phyloP scores from a whole-genome alignment of 1,140 invertebrate genomes.

The Gonatopus flavifemur region DNA sequence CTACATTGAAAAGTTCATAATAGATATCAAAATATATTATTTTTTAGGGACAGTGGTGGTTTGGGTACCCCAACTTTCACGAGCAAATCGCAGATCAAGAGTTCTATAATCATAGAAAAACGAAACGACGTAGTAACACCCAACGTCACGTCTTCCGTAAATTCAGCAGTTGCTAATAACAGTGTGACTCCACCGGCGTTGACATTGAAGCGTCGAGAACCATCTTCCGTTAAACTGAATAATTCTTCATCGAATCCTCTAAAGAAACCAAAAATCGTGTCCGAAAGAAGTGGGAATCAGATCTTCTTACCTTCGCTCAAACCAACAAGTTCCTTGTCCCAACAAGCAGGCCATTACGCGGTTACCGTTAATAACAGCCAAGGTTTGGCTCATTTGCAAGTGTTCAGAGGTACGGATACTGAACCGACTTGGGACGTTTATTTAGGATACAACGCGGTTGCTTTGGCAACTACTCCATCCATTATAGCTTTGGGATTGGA shows the following conservation, averaged over 20 bases:
- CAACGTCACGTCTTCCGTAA: slow-evolving; percentile 65
- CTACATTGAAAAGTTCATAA: neutral
- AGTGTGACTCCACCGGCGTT: slow-evolving; percentile 26
- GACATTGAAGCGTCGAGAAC: slow-evolving; percentile 50
- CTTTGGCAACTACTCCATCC: slow-evolving; percentile 48
- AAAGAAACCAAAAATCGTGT: slow-evolving; percentile 42
- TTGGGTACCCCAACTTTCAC: slow-evolving; percentile 65
- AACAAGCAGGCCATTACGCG: slow-evolving; percentile 50
- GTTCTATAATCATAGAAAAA: slow-evolving; percentile 80
- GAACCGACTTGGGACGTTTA: slow-evolving; percentile 56
- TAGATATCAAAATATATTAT: neutral
- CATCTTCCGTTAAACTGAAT: slow-evolving; percentile 30
- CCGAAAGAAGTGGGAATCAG: slow-evolving; percentile 34
- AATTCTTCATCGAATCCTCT: slow-evolving; percentile 20
- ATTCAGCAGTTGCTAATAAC: slow-evolving; percentile 32
- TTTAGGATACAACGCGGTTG: slow-evolving; percentile 50
- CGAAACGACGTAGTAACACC: slow-evolving; percentile 71
- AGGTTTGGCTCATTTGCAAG: slow-evolving; percentile 57
- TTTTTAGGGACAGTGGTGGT: slow-evolving; percentile 57
- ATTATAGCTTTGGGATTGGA: slow-evolving; percentile 66
- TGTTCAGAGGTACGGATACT: slow-evolving; percentile 57
- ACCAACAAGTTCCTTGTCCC: slow-evolving; percentile 42
- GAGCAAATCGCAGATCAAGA: slow-evolving; percentile 76
- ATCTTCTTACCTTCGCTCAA: slow-evolving; percentile 46
- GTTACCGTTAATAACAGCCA: slow-evolving; percentile 48